A percentile compares a stretch with the other conserved stretches of the same genome.
Evolutionary conservation across 2,113 vertebrate species (phyloP).

Genomic region (Ptilonorhynchus violaceus): DNA sequence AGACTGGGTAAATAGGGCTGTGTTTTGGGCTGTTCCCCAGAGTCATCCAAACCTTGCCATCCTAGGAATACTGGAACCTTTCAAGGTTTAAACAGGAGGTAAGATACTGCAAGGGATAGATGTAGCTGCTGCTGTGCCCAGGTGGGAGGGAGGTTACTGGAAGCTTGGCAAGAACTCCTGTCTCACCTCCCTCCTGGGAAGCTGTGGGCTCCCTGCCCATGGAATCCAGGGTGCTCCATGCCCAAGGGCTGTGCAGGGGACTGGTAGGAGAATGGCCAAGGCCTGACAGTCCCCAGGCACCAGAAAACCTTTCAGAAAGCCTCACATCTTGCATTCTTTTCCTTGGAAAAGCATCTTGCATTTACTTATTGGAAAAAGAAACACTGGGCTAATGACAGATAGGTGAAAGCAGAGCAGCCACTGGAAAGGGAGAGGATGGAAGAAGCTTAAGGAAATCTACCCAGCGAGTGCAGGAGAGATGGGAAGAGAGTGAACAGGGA

Average conservation of each 20-base stretch:
- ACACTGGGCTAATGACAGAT: not conserved
- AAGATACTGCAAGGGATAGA: not conserved
- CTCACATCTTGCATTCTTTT: not conserved
- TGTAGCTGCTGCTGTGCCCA: not conserved
- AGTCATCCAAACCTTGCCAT: not conserved
- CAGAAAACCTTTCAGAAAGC: not conserved
- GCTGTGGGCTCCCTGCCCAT: not conserved
- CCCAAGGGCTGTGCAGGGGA: not conserved
- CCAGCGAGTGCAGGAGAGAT: not conserved
- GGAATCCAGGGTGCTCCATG: accelerated
- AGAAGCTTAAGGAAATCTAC: not conserved
- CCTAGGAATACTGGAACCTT: not conserved
- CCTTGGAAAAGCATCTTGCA: not conserved
- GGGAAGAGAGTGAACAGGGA: not conserved
- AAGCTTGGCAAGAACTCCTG: not conserved
- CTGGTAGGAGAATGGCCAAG: not conserved
- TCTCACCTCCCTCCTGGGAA: not conserved
- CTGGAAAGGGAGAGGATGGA: not conserved
- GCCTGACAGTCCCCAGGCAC: not conserved
- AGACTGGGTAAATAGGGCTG: not conserved
- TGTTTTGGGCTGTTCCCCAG: not conserved
- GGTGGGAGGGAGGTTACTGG: not conserved
- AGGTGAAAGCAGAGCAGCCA: not conserved
- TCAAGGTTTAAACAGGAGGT: not conserved
- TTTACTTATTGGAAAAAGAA: not conserved